A percentile compares a stretch with the other conserved stretches of the same genome.
These are phyloP conservation scores for Euglossa dilemma DNA, from an alignment of 1,140 invertebrate species.

Conservation along the genomic window DNA sequence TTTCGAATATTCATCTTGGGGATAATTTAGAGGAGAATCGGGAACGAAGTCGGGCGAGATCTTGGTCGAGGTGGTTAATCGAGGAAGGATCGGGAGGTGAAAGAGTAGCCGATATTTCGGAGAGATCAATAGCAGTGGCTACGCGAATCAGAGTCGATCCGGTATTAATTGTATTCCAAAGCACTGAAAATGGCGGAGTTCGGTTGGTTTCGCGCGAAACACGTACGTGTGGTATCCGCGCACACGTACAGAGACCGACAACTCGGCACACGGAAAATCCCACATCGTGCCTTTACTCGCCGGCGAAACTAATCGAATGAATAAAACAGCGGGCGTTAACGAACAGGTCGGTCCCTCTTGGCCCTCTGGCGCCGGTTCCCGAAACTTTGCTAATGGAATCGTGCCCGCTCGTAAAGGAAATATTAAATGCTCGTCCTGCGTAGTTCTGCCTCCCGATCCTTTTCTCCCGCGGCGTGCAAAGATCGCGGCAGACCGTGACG, in stretches of 20 bases:
- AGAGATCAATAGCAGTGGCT: background rate
- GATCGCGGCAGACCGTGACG: background rate
- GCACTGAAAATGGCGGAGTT: constrained; percentile 11
- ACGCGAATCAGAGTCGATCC: background rate
- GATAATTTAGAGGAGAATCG: no score
- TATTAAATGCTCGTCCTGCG: constrained; percentile 66
- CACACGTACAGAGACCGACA: background rate
- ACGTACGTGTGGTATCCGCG: background rate
- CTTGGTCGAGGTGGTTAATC: no score
- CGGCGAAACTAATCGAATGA: constrained; percentile 73
- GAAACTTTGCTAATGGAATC: constrained; percentile 76
- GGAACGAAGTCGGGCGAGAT: no score
- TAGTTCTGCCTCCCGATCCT: constrained; percentile 30
- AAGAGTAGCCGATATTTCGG: background rate
- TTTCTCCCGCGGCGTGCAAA: background rate
- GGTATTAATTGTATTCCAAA: constrained; percentile 37
- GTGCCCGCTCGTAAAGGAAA: constrained; percentile 69
- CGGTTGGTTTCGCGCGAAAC: background rate
- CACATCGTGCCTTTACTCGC: constrained; percentile 47
- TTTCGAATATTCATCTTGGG: no score
- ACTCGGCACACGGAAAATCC: constrained; percentile 25
- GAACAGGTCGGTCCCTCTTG: constrained; percentile 68
- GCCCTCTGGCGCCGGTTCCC: constrained; percentile 50
- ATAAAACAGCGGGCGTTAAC: constrained; percentile 70
- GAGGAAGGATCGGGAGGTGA: no score